Evolutionary conservation across 2,797 vertebrate genomes (phyloP).

Genomic region (Rhyacichthys aspro): DNA sequence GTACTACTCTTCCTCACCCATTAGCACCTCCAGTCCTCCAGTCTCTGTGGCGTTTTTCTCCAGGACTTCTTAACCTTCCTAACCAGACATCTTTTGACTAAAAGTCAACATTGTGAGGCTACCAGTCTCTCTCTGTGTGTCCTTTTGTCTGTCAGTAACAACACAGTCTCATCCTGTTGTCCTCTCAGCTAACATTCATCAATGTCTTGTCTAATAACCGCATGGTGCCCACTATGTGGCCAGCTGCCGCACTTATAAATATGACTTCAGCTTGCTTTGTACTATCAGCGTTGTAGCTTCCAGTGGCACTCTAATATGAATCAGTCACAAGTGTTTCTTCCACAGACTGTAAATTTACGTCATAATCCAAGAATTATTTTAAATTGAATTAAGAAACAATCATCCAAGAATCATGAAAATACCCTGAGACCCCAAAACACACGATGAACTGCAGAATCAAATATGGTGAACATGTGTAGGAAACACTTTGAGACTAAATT

Average conservation of each 20-base stretch:
- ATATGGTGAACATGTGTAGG: constrained; percentile 10
- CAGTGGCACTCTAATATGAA: constrained; percentile 14
- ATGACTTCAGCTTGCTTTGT: constrained; percentile 47
- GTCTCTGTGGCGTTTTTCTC: constrained; percentile 44
- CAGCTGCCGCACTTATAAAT: constrained; percentile 33
- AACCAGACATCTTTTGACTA: constrained; percentile 33
- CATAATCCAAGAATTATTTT: background rate
- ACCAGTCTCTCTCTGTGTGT: constrained; percentile 32
- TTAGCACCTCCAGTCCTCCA: constrained; percentile 36
- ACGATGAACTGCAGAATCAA: background rate
- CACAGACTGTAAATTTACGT: background rate
- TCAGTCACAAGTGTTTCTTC: constrained; percentile 7
- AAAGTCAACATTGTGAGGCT: constrained; percentile 23
- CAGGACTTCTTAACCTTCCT: constrained; percentile 13
- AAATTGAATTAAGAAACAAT: background rate
- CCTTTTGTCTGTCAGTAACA: constrained; percentile 38
- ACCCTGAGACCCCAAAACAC: background rate
- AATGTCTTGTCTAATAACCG: constrained; percentile 58
- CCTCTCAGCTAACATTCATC: constrained; percentile 51
- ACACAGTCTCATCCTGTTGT: constrained; percentile 42
- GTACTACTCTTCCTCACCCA: constrained; percentile 37
- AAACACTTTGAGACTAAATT: constrained; percentile 7
- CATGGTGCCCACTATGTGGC: constrained; percentile 51
- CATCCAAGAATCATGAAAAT: constrained; percentile 20
- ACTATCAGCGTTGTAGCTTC: constrained; percentile 26